Percentiles rank a stretch among this genome's conserved stretches.
Evolutionary conservation across 1,140 invertebrate species (phyloP).

Genomic region (Eueides isabella): DNA sequence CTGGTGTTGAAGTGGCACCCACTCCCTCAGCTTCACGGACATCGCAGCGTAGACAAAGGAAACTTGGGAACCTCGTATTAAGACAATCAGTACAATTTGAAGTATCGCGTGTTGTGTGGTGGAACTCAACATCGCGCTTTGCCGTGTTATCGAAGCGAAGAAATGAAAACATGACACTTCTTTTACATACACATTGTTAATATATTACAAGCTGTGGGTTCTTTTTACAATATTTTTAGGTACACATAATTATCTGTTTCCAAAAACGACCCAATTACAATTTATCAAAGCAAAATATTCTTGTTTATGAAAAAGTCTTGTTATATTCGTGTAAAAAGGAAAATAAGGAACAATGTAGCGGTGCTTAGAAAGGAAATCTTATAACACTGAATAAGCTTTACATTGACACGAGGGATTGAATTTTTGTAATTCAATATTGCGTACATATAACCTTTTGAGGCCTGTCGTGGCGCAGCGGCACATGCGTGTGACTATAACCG

Average conservation of each 20-base stretch:
- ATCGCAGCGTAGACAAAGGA: too few relatives aligned
- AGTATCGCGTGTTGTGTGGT: too few relatives aligned
- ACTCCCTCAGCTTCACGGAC: too few relatives aligned
- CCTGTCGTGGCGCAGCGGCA: too few relatives aligned
- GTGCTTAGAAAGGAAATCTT: not conserved
- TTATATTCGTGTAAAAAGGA: conserved; percentile 9
- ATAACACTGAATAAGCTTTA: not conserved
- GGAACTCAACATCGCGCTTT: too few relatives aligned
- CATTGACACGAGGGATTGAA: not conserved
- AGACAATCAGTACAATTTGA: too few relatives aligned
- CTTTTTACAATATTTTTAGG: not conserved
- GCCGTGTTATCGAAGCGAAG: too few relatives aligned
- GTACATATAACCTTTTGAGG: too few relatives aligned
- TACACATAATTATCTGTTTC: not conserved
- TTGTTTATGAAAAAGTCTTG: conserved; percentile 7
- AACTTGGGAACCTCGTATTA: too few relatives aligned
- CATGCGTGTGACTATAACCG: too few relatives aligned
- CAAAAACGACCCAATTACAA: conserved; percentile 17
- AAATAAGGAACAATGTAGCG: not conserved
- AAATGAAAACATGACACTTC: too few relatives aligned
- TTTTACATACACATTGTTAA: not conserved
- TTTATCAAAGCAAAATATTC: not conserved
- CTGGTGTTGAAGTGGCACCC: too few relatives aligned
- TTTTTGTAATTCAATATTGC: not conserved
- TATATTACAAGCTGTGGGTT: not conserved